phyloP scores from a whole-genome alignment of 2,888 invertebrate species.

The Pheosia gnoma region DNA sequence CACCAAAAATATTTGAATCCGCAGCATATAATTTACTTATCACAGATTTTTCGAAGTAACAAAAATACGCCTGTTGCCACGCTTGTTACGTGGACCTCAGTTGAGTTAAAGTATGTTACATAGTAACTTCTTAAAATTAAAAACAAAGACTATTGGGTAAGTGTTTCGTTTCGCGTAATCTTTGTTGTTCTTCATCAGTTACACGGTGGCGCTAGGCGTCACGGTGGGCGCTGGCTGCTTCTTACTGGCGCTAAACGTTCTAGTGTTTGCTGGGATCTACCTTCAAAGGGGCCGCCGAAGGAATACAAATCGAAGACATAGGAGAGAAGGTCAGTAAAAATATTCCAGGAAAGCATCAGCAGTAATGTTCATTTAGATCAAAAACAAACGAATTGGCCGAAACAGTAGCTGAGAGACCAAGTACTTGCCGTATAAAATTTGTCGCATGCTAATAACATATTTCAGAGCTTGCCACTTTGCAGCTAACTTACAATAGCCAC shows the following conservation, averaged over 20 bases:
- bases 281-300: slow-evolving; percentile 87
- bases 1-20: slow-evolving; percentile 14
- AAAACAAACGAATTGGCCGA: neutral
- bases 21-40: neutral
- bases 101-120: too few species aligned
- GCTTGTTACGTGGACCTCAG: too few species aligned
- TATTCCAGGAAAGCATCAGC: neutral
- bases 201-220: slow-evolving; percentile 90
- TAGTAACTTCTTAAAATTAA: too few species aligned
- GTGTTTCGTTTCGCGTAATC: too few species aligned
- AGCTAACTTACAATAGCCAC: neutral
- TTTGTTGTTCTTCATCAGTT: slow-evolving; percentile 69
- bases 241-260: slow-evolving; percentile 87
- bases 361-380: neutral
- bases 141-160: too few species aligned
- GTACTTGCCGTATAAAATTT: neutral
- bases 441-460: neutral
- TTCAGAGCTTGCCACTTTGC: neutral
- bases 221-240: slow-evolving; percentile 90
- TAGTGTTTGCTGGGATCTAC: slow-evolving; percentile 91
- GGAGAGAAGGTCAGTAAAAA: slow-evolving; percentile 57
- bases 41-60: neutral
- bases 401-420: too few species aligned
- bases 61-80: neutral
- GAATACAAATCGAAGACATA: slow-evolving; percentile 54